Evolutionary conservation across 1,140 invertebrate species (phyloP).

Genomic region (Potamilus streckersoni): DNA sequence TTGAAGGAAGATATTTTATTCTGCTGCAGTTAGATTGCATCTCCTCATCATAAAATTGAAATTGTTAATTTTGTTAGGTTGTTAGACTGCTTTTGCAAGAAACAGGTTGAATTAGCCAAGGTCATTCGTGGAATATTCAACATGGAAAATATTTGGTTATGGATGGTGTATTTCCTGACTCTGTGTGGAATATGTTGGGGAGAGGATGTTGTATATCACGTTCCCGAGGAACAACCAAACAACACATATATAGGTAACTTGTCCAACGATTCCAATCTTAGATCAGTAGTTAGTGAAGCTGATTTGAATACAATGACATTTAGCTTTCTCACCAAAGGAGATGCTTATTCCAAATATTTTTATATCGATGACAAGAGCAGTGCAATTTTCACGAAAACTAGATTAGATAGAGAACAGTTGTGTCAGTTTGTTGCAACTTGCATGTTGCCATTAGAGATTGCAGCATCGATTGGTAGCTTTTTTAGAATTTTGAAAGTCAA

Average conservation of each 20-base stretch:
- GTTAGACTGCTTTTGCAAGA: too few relatives aligned
- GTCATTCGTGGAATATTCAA: too few relatives aligned
- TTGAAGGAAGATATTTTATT: too few relatives aligned
- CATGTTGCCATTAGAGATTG: constrained; percentile 44
- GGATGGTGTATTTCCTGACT: too few relatives aligned
- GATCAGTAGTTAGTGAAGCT: constrained; percentile 37
- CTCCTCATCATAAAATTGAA: too few relatives aligned
- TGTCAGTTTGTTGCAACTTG: constrained; percentile 44
- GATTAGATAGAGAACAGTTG: constrained; percentile 48
- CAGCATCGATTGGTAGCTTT: constrained; percentile 42
- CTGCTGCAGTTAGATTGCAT: too few relatives aligned
- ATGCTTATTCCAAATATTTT: constrained; percentile 38
- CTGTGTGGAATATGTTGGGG: too few relatives aligned
- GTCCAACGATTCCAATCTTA: constrained; percentile 44
- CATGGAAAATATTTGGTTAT: too few relatives aligned
- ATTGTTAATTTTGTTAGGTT: too few relatives aligned
- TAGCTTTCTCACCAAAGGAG: constrained; percentile 44
- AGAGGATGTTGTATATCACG: constrained; percentile 38
- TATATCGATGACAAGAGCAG: constrained; percentile 47
- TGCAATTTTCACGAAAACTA: constrained; percentile 46
- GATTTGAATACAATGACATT: constrained; percentile 48
- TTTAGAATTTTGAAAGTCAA: constrained; percentile 55
- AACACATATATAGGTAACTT: constrained; percentile 54
- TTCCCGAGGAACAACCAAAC: constrained; percentile 44
- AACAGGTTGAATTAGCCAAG: too few relatives aligned